Evolutionary conservation across 2,113 vertebrate genomes (phyloP).

Genomic region (Emberiza fucata): DNA sequence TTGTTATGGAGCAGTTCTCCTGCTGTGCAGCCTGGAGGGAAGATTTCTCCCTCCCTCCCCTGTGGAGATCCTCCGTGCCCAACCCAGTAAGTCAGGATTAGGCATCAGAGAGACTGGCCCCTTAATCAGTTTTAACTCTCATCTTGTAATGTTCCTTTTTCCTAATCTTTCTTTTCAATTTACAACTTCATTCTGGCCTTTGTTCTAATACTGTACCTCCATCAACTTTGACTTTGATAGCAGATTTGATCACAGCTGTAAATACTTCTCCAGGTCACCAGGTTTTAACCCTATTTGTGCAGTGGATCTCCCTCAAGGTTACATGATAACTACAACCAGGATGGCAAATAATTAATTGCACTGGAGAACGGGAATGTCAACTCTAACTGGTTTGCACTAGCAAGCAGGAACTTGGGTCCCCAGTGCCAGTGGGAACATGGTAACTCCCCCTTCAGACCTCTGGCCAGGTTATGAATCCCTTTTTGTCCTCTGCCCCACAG

Average conservation of each 20-base stretch:
- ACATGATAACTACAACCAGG: neutral
- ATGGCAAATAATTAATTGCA: neutral
- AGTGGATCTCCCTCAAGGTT: neutral
- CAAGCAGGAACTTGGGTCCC: neutral
- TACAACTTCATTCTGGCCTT: slow-evolving; percentile 24
- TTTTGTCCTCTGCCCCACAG: neutral
- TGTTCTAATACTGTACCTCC: slow-evolving; percentile 9
- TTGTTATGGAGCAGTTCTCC: slow-evolving; percentile 24
- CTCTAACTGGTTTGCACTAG: neutral
- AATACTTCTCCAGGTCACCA: slow-evolving; percentile 25
- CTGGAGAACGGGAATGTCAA: neutral
- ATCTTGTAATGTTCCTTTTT: slow-evolving; percentile 23
- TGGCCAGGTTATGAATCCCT: neutral
- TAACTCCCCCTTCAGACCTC: neutral
- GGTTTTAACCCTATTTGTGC: slow-evolving; percentile 27
- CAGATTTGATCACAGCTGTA: slow-evolving; percentile 31
- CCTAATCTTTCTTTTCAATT: slow-evolving; percentile 34
- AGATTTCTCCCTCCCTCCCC: slow-evolving; percentile 35
- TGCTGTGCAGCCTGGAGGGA: slow-evolving; percentile 44
- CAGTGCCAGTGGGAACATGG: neutral
- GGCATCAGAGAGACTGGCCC: neutral
- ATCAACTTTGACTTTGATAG: neutral
- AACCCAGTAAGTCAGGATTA: slow-evolving; percentile 33
- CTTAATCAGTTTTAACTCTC: slow-evolving; percentile 52
- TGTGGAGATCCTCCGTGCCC: neutral